Percentiles rank a stretch among this genome's conserved stretches.
Conservation (phyloP, 2,797 vertebrate genomes). For the Gouania willdenowi region DNA sequence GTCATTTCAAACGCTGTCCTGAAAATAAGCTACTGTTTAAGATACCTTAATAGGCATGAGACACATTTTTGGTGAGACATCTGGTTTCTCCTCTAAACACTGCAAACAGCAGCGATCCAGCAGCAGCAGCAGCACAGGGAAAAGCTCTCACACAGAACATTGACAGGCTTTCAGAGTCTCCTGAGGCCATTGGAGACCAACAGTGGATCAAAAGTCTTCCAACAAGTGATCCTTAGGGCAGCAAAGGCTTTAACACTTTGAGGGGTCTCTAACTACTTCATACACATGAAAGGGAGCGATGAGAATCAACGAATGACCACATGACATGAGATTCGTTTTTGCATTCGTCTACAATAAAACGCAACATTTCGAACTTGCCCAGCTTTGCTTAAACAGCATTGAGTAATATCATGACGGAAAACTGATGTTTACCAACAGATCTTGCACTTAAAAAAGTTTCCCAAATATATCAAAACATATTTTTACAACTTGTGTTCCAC, state of each 20-base stretch:
- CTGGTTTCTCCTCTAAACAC: conserved; percentile 34
- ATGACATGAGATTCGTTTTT: conserved; percentile 6
- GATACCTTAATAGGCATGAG: conserved; percentile 41
- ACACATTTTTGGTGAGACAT: conserved; percentile 51
- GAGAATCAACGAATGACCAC: conserved; percentile 22
- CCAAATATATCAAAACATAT: conserved; percentile 53
- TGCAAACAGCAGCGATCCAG: conserved; percentile 33
- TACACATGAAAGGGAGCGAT: conserved; percentile 25
- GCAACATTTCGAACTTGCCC: not conserved
- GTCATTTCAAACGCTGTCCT: too few species aligned
- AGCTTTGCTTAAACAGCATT: not conserved
- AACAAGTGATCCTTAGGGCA: conserved; percentile 45
- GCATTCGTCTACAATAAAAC: too few species aligned
- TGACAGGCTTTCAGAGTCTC: conserved; percentile 44
- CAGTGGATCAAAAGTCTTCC: conserved; percentile 40
- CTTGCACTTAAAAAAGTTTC: conserved; percentile 52
- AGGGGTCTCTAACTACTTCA: conserved; percentile 35
- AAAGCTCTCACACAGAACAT: conserved; percentile 46
- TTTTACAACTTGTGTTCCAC: conserved; percentile 79
- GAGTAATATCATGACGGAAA: not conserved
- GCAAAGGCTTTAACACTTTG: conserved; percentile 13
- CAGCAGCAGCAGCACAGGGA: conserved; percentile 40
- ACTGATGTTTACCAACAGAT: conserved; percentile 10
- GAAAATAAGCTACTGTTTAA: too few species aligned
- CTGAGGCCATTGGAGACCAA: conserved; percentile 36